These are phyloP conservation scores for Nymphalis io DNA, from an alignment of 1,140 invertebrate genomes.

Conservation along the genomic window DNA sequence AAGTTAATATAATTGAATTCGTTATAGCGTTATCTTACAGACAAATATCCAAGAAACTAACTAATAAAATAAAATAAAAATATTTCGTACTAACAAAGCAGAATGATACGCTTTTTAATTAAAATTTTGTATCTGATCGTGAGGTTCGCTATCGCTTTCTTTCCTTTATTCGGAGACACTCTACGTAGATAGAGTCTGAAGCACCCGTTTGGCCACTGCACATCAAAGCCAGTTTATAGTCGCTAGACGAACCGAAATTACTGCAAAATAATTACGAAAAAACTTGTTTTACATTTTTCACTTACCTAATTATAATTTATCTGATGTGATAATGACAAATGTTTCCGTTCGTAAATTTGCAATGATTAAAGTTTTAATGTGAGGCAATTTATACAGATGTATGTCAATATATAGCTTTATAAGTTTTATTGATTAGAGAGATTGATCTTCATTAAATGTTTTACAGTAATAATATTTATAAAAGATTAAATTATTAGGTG, in stretches of 20 bases:
- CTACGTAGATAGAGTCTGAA: slow-evolving; percentile 21
- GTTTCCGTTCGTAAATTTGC: slow-evolving; percentile 19
- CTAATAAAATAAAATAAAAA: too few relatives aligned
- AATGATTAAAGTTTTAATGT: slow-evolving; percentile 14
- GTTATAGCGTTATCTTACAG: too few relatives aligned
- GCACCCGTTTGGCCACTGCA: slow-evolving; percentile 7
- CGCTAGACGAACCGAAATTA: slow-evolving; percentile 11
- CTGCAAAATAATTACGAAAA: slow-evolving; percentile 24
- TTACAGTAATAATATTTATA: not conserved
- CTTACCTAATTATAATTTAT: slow-evolving; percentile 24
- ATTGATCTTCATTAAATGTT: slow-evolving; percentile 4
- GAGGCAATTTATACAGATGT: slow-evolving; percentile 9
- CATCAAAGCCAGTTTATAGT: slow-evolving; percentile 9
- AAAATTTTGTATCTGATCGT: slow-evolving; percentile 26
- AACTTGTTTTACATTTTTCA: slow-evolving; percentile 20
- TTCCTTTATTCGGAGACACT: slow-evolving; percentile 23
- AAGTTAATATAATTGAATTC: too few relatives aligned
- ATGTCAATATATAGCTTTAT: slow-evolving; percentile 20
- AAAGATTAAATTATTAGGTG: not conserved
- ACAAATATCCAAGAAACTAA: too few relatives aligned
- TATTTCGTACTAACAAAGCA: not conserved
- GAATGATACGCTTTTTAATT: slow-evolving; percentile 23
- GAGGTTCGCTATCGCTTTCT: slow-evolving; percentile 16
- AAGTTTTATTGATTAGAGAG: slow-evolving; percentile 8
- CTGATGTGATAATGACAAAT: slow-evolving; percentile 22